Percentiles rank a stretch among this genome's conserved stretches.
These are phyloP conservation scores for Phrynocephalus versicolor DNA, from an alignment of 2,113 vertebrate species.

Conservation along the genomic window DNA sequence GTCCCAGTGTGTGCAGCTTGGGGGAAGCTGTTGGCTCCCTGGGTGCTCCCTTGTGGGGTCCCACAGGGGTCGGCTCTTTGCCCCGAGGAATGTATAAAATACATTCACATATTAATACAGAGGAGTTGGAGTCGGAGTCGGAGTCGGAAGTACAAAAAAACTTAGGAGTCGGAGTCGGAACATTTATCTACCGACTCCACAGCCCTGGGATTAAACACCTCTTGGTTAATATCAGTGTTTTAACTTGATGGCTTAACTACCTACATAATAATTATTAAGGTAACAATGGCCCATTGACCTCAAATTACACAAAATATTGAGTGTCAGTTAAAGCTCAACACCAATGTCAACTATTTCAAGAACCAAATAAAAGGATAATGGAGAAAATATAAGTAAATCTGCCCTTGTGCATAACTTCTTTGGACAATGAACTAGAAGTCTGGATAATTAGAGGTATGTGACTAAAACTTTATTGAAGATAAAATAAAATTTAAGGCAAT, in stretches of 20 bases:
- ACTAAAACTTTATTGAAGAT: constrained; percentile 58
- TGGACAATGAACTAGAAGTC: constrained; percentile 39
- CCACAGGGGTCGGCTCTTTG: too few species aligned
- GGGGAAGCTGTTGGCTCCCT: too few species aligned
- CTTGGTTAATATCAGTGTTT: constrained; percentile 24
- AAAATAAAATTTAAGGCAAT: constrained; percentile 61
- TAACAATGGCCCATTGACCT: constrained; percentile 22
- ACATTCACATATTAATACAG: too few species aligned
- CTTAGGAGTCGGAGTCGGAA: too few species aligned
- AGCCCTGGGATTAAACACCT: not conserved
- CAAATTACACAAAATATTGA: constrained; percentile 29
- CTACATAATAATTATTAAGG: constrained; percentile 20
- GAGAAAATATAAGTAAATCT: constrained; percentile 41
- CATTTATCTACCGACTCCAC: too few species aligned
- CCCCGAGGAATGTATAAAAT: too few species aligned
- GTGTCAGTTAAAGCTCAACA: constrained; percentile 23
- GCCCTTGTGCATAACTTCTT: constrained; percentile 16
- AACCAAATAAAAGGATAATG: constrained; percentile 41
- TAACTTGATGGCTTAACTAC: constrained; percentile 41
- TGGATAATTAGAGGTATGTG: constrained; percentile 31
- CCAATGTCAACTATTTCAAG: constrained; percentile 29
- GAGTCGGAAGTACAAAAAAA: too few species aligned
- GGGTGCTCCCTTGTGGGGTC: too few species aligned
- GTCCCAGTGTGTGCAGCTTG: too few species aligned
- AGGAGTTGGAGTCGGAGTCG: too few species aligned